Evolutionary conservation across 2,888 invertebrate genomes (phyloP), one percentile per base, ranked within the genome.

Genomic region (Cosmia pyralina): DNA sequence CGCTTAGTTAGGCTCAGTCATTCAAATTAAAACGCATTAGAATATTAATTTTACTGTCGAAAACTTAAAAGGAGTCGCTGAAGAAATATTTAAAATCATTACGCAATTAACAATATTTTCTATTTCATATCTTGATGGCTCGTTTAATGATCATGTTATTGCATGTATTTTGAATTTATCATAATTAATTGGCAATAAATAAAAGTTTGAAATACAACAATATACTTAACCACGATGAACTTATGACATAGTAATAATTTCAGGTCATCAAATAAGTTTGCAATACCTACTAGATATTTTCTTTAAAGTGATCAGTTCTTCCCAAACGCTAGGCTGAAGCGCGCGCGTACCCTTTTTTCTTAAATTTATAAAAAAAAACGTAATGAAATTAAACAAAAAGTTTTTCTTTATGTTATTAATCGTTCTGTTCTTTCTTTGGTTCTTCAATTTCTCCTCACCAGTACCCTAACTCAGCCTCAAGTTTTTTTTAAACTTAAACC

Each of bases 81-180:
- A 5, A 41, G 7, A 13, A 38, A 10, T 70, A 55, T 67, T 66
- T 75, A 50, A 83, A 77, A 72, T 57, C 17, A 58, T 72, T 69
- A 60, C 66, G 67, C 63, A 82, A 78, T 71, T 44, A 46, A 59
- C 58, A 46, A 75, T 69, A 76, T 80, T 76, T 76, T 79, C 34
- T 57, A 64, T 69, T 50, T 70, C 22, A 60, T 69, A 82, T 78
- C 74, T 67, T 76, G 65, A 75, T 79, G 53, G n/a, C 48, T 60
- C 58, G 34, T 78, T 85, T 86, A 62, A 84, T 70, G 58, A 68
- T 57, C 75, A 73, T 84, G 75, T 82, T 82, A 73, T 85, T 79
- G 70, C 72, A 71, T 77, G 62, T 78, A 63, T 72, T 72, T 67
- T 60, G 67, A 46, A 76, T 77, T 85, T 82, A 84, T 86, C 73